Evolutionary conservation across 1,140 invertebrate species (phyloP).

Genomic region (Drosophila saltans): DNA sequence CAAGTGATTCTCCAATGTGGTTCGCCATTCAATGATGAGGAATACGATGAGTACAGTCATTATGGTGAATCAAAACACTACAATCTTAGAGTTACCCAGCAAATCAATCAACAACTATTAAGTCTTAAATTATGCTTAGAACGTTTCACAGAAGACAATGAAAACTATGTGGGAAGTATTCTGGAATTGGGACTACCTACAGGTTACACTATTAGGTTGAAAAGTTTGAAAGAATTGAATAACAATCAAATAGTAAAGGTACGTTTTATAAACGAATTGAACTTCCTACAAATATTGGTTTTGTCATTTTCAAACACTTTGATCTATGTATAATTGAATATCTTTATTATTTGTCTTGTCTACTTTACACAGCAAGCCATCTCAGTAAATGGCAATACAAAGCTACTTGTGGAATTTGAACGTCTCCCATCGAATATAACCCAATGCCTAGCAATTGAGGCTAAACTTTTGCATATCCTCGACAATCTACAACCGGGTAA

Average conservation of each 20-base stretch:
- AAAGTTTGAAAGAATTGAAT: not conserved
- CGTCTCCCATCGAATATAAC: not conserved
- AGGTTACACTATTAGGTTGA: slow-evolving; percentile 16
- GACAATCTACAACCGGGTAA: slow-evolving; percentile 12
- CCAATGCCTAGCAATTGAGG: not conserved
- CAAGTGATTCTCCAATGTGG: not conserved
- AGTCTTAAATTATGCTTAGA: slow-evolving; percentile 8
- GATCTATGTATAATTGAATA: too few relatives aligned
- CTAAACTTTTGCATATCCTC: not conserved
- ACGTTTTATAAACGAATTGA: not conserved
- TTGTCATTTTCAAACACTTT: too few relatives aligned
- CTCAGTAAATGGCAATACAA: not conserved
- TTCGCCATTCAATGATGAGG: not conserved
- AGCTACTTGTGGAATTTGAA: slow-evolving; percentile 4
- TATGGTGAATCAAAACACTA: not conserved
- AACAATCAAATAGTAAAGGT: not conserved
- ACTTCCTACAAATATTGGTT: too few relatives aligned
- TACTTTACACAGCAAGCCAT: slow-evolving; percentile 16
- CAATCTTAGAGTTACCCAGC: not conserved
- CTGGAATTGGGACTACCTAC: slow-evolving; percentile 24
- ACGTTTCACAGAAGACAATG: not conserved
- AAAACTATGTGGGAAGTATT: slow-evolving; percentile 22
- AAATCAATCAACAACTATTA: not conserved
- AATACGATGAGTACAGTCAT: not conserved
- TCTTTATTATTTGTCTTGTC: not conserved